Evolutionary conservation across 2,888 invertebrate species (phyloP), one percentile per base, ranked within the genome.

Genomic region (Rhamnusium bicolor): DNA sequence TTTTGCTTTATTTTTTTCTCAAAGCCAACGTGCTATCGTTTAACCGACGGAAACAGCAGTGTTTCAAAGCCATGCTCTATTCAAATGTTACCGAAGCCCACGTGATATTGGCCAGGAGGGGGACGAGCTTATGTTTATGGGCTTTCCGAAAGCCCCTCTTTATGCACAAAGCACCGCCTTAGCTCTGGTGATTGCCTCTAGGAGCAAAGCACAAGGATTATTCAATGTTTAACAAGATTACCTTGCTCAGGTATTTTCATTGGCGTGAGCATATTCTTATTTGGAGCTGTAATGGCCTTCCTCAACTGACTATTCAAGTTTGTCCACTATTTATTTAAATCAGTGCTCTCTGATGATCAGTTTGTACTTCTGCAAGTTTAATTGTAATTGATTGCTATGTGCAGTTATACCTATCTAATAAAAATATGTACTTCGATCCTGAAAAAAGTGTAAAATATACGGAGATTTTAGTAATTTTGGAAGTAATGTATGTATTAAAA

Each of bases 51-150:
- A 66, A 68, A 53, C 65, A 54, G 69, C 69, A 69, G 51, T 69
- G 58, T 66, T 70, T 72, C 68, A 29, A 54, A 65, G 58, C 60
- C 60, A 53, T 51, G 73, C 73, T 73, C 71, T 71, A 76, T 73
- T 73, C 73, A 69, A 76, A 76, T 73, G 71, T 51, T 27, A 67
- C 49, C 62, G 69, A 24, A 53, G 58, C 65, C 49, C 75, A 75
- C 72, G 75, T 75, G 72, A 67, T 63, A 21, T 27, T 46, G 14
- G 54, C 19, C 24, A 19, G 21, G 73, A 71, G 66, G 75, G 75
- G 75, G 65, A 24, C 56, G 73, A 72, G 67, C 65, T 67, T 73
- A 18, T 2, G 49, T 19, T 7, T 19, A 40, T 53, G 67, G 56
- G 56, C 54, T 66, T 53, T 27, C 16, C 53, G 19, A 18, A 54